A percentile compares a stretch with the other conserved stretches of the same genome.
Evolutionary conservation across 92 coral and sea anemone genomes (phyloP).

Genomic region (Parazoanthus darwini): DNA sequence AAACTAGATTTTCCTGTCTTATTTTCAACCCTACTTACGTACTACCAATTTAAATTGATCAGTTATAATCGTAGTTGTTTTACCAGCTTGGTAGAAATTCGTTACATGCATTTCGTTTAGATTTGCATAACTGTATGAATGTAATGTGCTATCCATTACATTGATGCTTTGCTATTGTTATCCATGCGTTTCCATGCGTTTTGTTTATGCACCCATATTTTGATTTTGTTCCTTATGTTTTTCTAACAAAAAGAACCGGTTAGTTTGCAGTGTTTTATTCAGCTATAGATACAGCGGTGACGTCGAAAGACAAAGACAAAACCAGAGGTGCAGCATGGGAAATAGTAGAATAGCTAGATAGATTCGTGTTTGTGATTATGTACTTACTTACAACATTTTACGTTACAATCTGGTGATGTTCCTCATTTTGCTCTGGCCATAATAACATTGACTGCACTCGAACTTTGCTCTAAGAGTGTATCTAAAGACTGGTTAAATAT

Average conservation of each 20-base stretch:
- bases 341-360: constrained; percentile 28
- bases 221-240: constrained; percentile 24
- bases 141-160: not conserved
- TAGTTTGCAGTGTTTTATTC: constrained; percentile 42
- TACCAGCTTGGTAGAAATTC: not conserved
- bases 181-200: constrained; percentile 27
- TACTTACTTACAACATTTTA: not conserved
- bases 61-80: not conserved
- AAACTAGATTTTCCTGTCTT: too few species aligned
- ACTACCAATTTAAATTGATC: not conserved
- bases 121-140: not conserved
- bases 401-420: not conserved
- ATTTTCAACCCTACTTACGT: too few species aligned
- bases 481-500: too few species aligned
- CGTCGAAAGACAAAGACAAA: constrained; percentile 40
- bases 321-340: constrained; percentile 48
- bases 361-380: not conserved
- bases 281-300: constrained; percentile 38
- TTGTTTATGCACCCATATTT: constrained; percentile 28
- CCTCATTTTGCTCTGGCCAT: not conserved
- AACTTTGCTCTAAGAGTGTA: too few species aligned
- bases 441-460: not conserved
- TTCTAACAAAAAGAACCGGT: constrained; percentile 38
- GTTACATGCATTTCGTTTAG: constrained; percentile 10
- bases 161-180: not conserved